Conservation (phyloP, 2,888 invertebrate species). For the Brachyptera putata region DNA sequence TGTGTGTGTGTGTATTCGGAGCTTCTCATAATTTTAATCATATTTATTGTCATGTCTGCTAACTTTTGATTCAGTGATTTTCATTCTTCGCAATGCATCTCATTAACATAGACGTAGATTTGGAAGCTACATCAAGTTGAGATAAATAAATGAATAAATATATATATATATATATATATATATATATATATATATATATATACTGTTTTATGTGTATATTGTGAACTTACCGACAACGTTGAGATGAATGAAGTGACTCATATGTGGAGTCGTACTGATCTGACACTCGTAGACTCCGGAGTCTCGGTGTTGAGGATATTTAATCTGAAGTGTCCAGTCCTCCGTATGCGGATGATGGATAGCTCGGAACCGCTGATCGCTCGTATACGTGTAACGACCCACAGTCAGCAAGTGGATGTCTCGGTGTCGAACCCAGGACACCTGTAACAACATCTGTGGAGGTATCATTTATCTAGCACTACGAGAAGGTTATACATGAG, state of each 20-base stretch:
- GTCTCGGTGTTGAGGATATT: slow-evolving; percentile 87
- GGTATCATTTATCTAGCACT: slow-evolving; percentile 10
- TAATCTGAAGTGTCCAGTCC: slow-evolving; percentile 90
- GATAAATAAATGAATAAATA: too few species aligned
- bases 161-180: too few species aligned
- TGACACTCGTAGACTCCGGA: slow-evolving; percentile 91
- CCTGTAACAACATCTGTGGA: slow-evolving; percentile 54
- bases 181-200: too few species aligned
- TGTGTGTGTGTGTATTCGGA: too few species aligned
- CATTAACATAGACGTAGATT: too few species aligned
- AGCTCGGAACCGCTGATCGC: slow-evolving; percentile 85
- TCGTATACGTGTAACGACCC: slow-evolving; percentile 86
- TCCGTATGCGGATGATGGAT: slow-evolving; percentile 72
- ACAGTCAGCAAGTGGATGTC: slow-evolving; percentile 87
- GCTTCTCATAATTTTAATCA: too few species aligned
- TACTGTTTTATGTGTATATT: too few species aligned
- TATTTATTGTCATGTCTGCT: too few species aligned
- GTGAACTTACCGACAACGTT: slow-evolving; percentile 84
- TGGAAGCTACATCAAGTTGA: too few species aligned
- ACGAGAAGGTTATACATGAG: neutral
- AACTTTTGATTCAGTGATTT: too few species aligned
- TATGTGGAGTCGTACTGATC: slow-evolving; percentile 88
- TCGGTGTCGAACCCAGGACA: slow-evolving; percentile 87
- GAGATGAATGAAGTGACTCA: slow-evolving; percentile 87
- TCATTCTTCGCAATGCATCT: too few species aligned